Evolutionary conservation across 2,113 vertebrate species (phyloP).

Genomic region (Okapia johnstoni): DNA sequence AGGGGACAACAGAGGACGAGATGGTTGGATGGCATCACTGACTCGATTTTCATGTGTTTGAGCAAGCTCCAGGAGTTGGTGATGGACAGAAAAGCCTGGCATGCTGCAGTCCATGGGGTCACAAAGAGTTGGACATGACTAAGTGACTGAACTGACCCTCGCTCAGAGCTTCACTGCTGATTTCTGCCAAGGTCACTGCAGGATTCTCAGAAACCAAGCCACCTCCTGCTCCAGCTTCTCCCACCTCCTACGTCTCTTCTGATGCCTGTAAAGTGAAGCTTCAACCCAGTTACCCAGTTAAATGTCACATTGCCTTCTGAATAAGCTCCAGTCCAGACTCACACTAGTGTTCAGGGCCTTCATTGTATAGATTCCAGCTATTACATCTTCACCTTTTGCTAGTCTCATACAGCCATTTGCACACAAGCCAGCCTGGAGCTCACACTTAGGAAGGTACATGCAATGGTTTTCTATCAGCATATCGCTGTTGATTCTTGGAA

Average conservation of each 20-base stretch:
- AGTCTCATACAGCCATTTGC: not conserved
- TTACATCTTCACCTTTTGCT: not conserved
- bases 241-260: not conserved
- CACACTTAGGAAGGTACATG: not conserved
- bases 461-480: not conserved
- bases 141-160: not conserved
- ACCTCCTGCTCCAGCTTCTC: not conserved
- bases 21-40: not conserved
- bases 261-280: not conserved
- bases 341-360: not conserved
- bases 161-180: not conserved
- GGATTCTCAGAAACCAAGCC: not conserved
- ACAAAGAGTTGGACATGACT: not conserved
- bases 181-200: not conserved
- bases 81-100: not conserved
- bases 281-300: not conserved
- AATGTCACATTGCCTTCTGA: not conserved
- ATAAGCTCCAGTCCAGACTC: not conserved
- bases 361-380: not conserved
- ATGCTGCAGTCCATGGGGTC: not conserved
- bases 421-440: not conserved
- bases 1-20: not conserved
- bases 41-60: not conserved
- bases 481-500: not conserved
- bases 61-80: not conserved